Evolutionary conservation across 2,888 invertebrate genomes (phyloP), one percentile per base, ranked within the genome.

Genomic region (Andrena camellia): DNA sequence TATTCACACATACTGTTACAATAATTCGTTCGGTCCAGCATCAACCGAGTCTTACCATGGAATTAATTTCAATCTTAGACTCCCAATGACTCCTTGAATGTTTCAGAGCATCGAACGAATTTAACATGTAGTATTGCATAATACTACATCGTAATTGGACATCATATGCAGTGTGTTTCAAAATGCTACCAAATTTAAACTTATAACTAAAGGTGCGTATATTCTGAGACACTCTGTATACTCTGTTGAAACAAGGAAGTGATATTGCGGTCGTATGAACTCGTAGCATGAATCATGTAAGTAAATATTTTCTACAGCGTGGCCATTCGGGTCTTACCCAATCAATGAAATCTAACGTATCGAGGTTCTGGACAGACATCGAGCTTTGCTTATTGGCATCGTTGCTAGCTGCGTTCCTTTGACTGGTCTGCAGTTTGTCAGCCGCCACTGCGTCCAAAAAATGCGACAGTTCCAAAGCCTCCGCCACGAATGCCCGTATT

Each of bases 401-500:
- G 92, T 96, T 95, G 90, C 95, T 95, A 69, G 96, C 95, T 85
- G 90, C 83, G 73, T 90, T 84, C 80, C 94, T 94, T 67, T 90
- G 78, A 59, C 81, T 86, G 4, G 83, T 70, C 89, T 95, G 95
- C 88, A 95, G 95, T 86, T 94, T 95, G 69, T 95, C 94, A 67
- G 94, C 95, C 23, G 96, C 95, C 75, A 99, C 98, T 94, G 97
- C 97, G 92, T 98, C 97, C 89, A 99, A 95, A 95, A 99, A 99
- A 84, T 97, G 97, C 76, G 97, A 96, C 90, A 99, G 95, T 95
- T 99, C 99, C 83, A 98, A 95, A 74, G 98, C 97, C 95, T 99
- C 99, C 26, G 98, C 97, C 81, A 98, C 98, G 89, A 99, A 96
- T 78, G 98, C 99, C 82, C 98, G 96, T 94, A 98, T 98, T 73